Evolutionary conservation across 2,113 vertebrate species (phyloP), one percentile per base, ranked within the genome.

Genomic region (Salvelinus alpinus): DNA sequence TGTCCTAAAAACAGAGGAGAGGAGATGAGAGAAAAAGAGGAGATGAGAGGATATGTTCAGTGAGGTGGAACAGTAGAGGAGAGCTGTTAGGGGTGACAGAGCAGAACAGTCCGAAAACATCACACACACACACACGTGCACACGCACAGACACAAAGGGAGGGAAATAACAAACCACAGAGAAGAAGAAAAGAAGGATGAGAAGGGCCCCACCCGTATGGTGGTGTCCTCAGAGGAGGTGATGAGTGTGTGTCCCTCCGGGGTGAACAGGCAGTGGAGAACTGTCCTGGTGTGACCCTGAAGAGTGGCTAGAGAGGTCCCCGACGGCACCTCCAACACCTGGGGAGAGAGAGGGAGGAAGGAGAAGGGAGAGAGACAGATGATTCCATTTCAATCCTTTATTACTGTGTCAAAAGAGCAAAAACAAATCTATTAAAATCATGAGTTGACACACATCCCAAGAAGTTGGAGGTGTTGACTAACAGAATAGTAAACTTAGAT

Each of bases 201-300:
- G 62, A 64, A 22, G 62, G 4, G 31, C 47, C 91, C 83, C 81
- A 98, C 98, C 94, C 96, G 92, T 82, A 99, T 89, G 69, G 92
- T 92, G 71, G 94, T 81, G 64, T 98, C 95, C 83, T 96, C 96
- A 0, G 96, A 97, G 74, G 95, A 96, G 18, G 94, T 95, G 91
- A 98, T 85, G 1, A 99, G 92, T 0, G 84, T 94, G 74, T 91
- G 93, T 76, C 92, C 93, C 1, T 95, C 90, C 0, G 84, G 82
- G 67, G 92, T 94, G 88, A 99, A 99, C 75, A 76, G 93, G 74
- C 97, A 96, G 16, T 94, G 95, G 47, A 94, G 93, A 24, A 99
- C 96, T 0, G 95, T 89, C 78, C 82, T 92, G 11, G 88, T 95
- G 80, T 96, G 96, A 8, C 94, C 93, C 6, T 44, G 77, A 24